Base-by-base conservation (phyloP, 1,140 invertebrate genomes). In the Helicorthomorpha holstii region DNA sequence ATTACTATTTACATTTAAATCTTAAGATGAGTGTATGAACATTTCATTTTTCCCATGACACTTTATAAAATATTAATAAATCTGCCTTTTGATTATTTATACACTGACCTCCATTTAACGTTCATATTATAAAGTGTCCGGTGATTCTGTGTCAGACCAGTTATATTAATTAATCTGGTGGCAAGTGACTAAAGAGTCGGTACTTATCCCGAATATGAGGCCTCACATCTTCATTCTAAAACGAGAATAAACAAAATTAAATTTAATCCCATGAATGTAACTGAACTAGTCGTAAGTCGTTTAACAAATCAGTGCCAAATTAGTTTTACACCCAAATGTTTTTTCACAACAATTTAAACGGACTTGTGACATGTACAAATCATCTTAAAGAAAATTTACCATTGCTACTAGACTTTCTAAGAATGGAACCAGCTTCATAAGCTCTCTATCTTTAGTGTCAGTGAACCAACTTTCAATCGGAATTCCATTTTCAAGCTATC, bases 401-500 rank as follows among this genome's bases (percentile, higher is more conserved):
- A 63, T 61, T 42, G 55, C 57, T 4, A 67, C 82, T 54, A 96
- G 72, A 61, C 83, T 78, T 69, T 96, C 88, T 50, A 98, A 73
- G 72, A 96, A 95, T 45, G 92, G 92, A 64, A 96, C 69, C 47
- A 97, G 65, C 65, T 94, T 94, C 61, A 94, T 78, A 25, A 98
- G 71, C 66, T 97, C 93, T 27, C 76, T 78, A 69, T 98, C 93
- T 53, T 77, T 78, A 60, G 81, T 76, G 69, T 96, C 89, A 38
- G 87, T 79, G 71, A 95, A 97, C 92, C 93, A 97, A 67, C 88
- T 93, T 70, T 93, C 87, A 62, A 97, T 96, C 0, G 92, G 91
- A 58, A 97, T 96, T 29, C 92, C 92, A 72, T 96, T 96, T 69
- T 95, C 89, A 54, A 93, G 66, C 81, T 93, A 72, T 41, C n/a